phyloP scores from a whole-genome alignment of 2,113 vertebrate species.

The Nyctibius bracteatus region DNA sequence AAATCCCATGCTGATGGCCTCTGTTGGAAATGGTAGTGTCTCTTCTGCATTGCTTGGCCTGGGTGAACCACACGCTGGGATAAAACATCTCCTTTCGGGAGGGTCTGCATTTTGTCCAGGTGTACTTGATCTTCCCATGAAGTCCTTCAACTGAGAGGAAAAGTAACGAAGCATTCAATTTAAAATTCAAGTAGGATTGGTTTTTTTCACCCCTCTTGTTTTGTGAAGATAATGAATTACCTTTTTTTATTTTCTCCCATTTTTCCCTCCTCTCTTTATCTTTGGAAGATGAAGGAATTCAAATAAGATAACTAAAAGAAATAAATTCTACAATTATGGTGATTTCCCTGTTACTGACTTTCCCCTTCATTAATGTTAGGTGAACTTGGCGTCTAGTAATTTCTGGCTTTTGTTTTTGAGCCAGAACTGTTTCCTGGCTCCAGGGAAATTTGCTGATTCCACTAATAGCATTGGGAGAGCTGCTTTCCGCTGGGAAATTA shows the following conservation, averaged over 20 bases:
- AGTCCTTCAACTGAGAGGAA: neutral
- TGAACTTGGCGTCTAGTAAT: slow-evolving; percentile 41
- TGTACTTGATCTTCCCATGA: neutral
- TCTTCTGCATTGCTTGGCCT: neutral
- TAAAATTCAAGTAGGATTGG: neutral
- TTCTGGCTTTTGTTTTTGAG: slow-evolving; percentile 18
- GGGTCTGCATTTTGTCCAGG: neutral
- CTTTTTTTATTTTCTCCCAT: neutral
- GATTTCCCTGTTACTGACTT: neutral
- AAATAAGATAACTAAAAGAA: neutral
- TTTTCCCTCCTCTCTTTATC: neutral
- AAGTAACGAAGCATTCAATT: neutral
- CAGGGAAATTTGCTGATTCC: slow-evolving; percentile 19
- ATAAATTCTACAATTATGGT: neutral
- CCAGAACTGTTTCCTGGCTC: neutral
- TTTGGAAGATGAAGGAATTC: neutral
- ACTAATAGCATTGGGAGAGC: neutral
- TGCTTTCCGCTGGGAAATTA: neutral
- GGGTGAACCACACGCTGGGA: neutral
- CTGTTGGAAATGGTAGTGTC: neutral
- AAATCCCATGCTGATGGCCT: neutral
- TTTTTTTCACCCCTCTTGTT: neutral
- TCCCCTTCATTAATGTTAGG: slow-evolving; percentile 5
- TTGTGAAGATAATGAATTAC: neutral
- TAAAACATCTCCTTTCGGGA: neutral